These are phyloP conservation scores for Taenioides sp. DNA, from an alignment of 2,797 vertebrate species.

Conservation along the genomic window DNA sequence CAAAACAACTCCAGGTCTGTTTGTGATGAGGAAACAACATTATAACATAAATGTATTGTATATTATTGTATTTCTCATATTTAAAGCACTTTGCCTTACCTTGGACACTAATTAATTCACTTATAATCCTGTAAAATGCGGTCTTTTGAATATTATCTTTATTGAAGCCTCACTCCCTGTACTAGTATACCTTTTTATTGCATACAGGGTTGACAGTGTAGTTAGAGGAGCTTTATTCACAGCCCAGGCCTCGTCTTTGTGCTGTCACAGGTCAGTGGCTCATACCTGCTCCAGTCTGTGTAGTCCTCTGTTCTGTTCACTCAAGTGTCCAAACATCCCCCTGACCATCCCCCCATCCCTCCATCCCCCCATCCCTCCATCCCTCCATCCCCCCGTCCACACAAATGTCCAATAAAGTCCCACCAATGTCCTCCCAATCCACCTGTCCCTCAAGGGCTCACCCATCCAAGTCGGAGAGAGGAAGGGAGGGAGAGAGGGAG, in stretches of 20 bases:
- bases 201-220: background rate
- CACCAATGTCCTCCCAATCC: slow-evolving; percentile 39
- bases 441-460: slow-evolving; percentile 43
- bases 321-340: slow-evolving; percentile 26
- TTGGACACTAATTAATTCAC: too few species aligned
- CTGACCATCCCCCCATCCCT: slow-evolving; percentile 20
- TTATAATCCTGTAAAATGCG: too few species aligned
- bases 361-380: slow-evolving; percentile 6
- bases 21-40: too few species aligned
- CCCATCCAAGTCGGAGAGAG: slow-evolving; percentile 36
- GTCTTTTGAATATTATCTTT: background rate
- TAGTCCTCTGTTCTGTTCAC: slow-evolving; percentile 35
- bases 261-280: slow-evolving; percentile 33
- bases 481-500: too few species aligned
- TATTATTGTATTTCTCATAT: too few species aligned
- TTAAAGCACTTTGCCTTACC: too few species aligned
- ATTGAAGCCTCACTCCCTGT: background rate
- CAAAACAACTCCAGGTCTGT: too few species aligned
- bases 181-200: background rate
- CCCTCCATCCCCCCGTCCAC: slow-evolving; percentile 18
- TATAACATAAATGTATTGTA: too few species aligned
- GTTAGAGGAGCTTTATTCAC: background rate
- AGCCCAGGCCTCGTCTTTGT: slow-evolving; percentile 1
- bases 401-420: slow-evolving; percentile 46
- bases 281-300: slow-evolving; percentile 26